A percentile compares a stretch with the other conserved stretches of the same genome.
phyloP scores from a whole-genome alignment of 2,797 vertebrate species.

The Rhinatrema bivittatum region DNA sequence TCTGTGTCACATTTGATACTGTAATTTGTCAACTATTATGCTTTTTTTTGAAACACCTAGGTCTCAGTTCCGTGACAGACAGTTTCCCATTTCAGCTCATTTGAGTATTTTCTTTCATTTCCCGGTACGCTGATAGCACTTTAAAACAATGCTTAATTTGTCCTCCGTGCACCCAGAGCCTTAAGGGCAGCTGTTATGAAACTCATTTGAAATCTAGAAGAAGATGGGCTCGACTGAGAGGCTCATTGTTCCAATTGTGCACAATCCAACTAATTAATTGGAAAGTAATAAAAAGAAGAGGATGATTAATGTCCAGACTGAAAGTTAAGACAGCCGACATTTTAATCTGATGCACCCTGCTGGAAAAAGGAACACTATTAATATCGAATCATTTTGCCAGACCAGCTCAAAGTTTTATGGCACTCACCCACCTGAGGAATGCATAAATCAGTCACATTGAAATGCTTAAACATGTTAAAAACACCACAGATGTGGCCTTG shows the following conservation, averaged over 20 bases:
- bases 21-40: no score
- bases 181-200: conserved; percentile 33
- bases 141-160: conserved; percentile 9
- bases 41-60: no score
- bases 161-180: conserved; percentile 12
- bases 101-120: conserved; percentile 21
- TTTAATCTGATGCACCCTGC: conserved; percentile 21
- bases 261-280: conserved; percentile 44
- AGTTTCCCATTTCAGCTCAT: conserved; percentile 14
- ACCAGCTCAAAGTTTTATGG: conserved; percentile 20
- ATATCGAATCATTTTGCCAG: conserved; percentile 19
- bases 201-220: conserved; percentile 37
- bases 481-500: no score
- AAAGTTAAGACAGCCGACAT: conserved; percentile 18
- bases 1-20: no score
- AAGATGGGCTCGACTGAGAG: conserved; percentile 31
- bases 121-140: conserved; percentile 20
- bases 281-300: conserved; percentile 30
- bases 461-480: no score
- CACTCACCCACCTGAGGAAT: no score
- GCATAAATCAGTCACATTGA: conserved; percentile 8
- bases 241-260: conserved; percentile 32
- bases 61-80: no score
- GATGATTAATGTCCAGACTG: conserved; percentile 25
- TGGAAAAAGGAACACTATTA: conserved; percentile 16